phyloP scores from a whole-genome alignment of 2,888 invertebrate genomes.

The Philhelius pedissequus region DNA sequence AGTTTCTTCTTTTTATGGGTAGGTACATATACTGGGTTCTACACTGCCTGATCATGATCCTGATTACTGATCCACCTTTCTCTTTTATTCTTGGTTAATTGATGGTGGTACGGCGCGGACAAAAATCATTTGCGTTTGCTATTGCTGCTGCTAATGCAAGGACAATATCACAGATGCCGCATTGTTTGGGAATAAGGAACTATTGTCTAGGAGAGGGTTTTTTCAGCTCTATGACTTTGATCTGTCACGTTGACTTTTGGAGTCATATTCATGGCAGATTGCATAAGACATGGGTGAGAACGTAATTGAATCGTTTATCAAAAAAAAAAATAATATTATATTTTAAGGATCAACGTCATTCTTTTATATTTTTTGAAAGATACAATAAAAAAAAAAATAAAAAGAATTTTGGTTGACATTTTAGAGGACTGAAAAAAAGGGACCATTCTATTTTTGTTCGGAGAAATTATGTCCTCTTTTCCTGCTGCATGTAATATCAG shows the following conservation, averaged over 20 bases:
- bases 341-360: conserved; percentile 7
- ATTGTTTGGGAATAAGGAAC: conserved; percentile 40
- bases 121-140: background rate
- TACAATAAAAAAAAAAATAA: background rate
- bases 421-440: background rate
- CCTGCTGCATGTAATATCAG: background rate
- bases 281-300: conserved; percentile 63
- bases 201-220: conserved; percentile 25
- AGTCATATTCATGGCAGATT: background rate
- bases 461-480: conserved; percentile 27
- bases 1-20: conserved; percentile 20
- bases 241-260: conserved; percentile 52
- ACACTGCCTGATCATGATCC: background rate
- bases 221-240: conserved; percentile 34
- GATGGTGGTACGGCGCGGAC: conserved; percentile 15
- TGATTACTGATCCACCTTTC: conserved; percentile 34
- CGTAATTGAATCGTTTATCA: conserved; percentile 66
- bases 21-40: conserved; percentile 1
- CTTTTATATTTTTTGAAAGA: background rate
- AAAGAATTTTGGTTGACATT: conserved; percentile 33
- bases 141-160: conserved; percentile 22
- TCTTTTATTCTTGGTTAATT: conserved; percentile 24
- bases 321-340: conserved; percentile 48
- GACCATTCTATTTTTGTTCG: conserved; percentile 32
- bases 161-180: conserved; percentile 62